A percentile compares a stretch with the other conserved stretches of the same genome.
phyloP scores from a whole-genome alignment of 1,140 invertebrate genomes.

The Eueides isabella region DNA sequence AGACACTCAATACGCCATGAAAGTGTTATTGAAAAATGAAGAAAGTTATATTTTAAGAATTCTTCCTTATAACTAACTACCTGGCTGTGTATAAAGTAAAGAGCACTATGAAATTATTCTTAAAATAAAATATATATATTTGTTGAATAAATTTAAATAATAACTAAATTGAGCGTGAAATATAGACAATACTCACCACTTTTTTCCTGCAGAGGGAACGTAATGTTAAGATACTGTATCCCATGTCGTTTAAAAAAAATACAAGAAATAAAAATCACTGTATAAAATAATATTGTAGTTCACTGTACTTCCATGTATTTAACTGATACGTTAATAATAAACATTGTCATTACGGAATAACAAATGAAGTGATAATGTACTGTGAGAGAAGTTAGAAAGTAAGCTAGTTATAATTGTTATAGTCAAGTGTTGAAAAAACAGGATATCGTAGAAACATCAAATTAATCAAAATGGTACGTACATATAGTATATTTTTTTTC shows the following conservation, averaged over 20 bases:
- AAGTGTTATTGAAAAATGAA: too few relatives aligned
- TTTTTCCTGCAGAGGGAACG: too few relatives aligned
- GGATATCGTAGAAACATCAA: neutral
- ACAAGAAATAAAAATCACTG: neutral
- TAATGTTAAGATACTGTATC: too few relatives aligned
- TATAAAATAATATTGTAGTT: neutral
- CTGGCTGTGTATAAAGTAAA: too few relatives aligned
- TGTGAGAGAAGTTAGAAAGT: neutral
- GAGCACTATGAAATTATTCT: too few relatives aligned
- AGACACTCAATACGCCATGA: too few relatives aligned
- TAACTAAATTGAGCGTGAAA: too few relatives aligned
- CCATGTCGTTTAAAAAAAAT: neutral
- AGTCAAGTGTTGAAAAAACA: neutral
- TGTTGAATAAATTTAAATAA: too few relatives aligned
- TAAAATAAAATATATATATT: too few relatives aligned
- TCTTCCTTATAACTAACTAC: too few relatives aligned
- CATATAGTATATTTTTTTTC: neutral
- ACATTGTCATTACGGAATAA: conserved; percentile 18
- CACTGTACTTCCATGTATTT: conserved; percentile 20
- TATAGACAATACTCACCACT: too few relatives aligned
- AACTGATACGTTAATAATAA: conserved; percentile 19
- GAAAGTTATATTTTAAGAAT: too few relatives aligned
- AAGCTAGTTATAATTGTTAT: neutral
- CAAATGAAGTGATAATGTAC: conserved; percentile 13
- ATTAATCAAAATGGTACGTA: neutral